phyloP scores from a whole-genome alignment of 2,113 vertebrate species.

The Pungitius pungitius region DNA sequence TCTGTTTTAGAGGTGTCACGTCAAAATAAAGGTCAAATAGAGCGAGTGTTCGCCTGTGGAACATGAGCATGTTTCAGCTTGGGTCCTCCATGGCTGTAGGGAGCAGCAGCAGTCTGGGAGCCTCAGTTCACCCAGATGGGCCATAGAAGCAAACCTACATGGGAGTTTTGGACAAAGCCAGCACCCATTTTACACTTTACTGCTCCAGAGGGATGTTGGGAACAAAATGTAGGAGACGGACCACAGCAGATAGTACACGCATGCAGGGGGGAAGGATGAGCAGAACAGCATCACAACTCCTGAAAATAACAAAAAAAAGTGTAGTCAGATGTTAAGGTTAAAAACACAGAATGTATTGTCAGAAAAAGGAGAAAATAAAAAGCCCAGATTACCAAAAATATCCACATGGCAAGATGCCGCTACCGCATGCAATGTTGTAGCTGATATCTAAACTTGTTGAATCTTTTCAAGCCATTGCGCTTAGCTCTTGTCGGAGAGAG shows the following conservation, averaged over 20 bases:
- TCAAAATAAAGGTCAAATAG: constrained; percentile 39
- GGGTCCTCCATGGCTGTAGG: constrained; percentile 43
- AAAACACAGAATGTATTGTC: neutral
- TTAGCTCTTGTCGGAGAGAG: neutral
- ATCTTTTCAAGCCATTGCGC: neutral
- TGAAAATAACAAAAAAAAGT: constrained; percentile 52
- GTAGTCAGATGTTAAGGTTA: neutral
- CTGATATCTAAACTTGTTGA: neutral
- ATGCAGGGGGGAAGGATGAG: constrained; percentile 79
- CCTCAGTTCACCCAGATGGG: constrained; percentile 35
- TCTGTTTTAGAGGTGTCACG: constrained; percentile 33
- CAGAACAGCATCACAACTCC: constrained; percentile 86
- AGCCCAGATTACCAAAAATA: neutral
- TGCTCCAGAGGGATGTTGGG: constrained; percentile 88
- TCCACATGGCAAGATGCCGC: neutral
- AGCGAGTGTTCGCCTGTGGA: constrained; percentile 25
- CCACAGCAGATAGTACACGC: constrained; percentile 92
- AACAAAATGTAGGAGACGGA: constrained; percentile 91
- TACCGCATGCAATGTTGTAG: neutral
- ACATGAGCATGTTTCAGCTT: constrained; percentile 30
- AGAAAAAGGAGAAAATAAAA: neutral
- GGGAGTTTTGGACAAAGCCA: constrained; percentile 13
- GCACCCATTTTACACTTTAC: constrained; percentile 68
- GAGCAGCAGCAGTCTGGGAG: constrained; percentile 49
- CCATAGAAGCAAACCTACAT: constrained; percentile 30